Evolutionary conservation across 2,888 invertebrate species (phyloP).

Genomic region (Nysson spinosus): DNA sequence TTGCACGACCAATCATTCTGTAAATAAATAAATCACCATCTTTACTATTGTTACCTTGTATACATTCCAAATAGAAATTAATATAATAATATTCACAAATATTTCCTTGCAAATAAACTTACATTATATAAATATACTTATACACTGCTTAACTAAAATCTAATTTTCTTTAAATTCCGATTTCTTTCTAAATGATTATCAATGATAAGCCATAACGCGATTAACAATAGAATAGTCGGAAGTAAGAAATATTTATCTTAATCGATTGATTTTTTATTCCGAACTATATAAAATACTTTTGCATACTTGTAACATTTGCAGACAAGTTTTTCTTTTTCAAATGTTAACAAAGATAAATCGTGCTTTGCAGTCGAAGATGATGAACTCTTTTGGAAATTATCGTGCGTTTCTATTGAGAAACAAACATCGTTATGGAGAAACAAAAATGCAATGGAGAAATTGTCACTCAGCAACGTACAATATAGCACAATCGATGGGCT

Average conservation of each 20-base stretch:
- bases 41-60: conserved; percentile 23
- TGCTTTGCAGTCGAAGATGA: conserved; percentile 73
- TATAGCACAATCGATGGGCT: conserved; percentile 81
- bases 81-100: too few species aligned
- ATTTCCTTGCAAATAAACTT: too few species aligned
- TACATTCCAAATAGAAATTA: too few species aligned
- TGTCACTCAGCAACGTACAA: conserved; percentile 79
- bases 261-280: neutral
- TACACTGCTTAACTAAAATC: too few species aligned
- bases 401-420: conserved; percentile 82
- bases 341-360: too few species aligned
- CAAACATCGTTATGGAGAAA: conserved; percentile 80
- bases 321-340: neutral
- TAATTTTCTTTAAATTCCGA: neutral
- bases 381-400: conserved; percentile 79
- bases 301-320: neutral
- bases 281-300: neutral
- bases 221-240: too few species aligned
- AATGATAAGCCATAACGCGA: neutral
- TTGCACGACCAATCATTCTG: conserved; percentile 60
- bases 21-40: conserved; percentile 62
- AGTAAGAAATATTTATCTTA: neutral
- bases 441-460: conserved; percentile 77
- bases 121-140: neutral
- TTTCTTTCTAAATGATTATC: too few species aligned